Percentiles rank a stretch among this genome's conserved stretches.
phyloP scores from a whole-genome alignment of 2,113 vertebrate genomes.

The Nematolebias whitei region DNA sequence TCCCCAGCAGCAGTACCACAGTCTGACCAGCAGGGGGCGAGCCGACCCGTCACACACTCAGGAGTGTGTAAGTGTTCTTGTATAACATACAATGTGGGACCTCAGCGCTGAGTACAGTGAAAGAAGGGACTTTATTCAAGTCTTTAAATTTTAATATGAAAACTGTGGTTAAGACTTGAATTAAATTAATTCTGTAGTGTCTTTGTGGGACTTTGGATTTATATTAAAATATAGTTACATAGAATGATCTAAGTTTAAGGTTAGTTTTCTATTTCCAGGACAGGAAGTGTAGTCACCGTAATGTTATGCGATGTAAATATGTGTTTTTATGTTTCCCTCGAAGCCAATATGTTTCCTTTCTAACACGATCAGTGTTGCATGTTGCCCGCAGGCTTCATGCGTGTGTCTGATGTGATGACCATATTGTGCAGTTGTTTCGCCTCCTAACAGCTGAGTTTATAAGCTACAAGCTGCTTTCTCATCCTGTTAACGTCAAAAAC shows the following conservation, averaged over 20 bases:
- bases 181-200: too few species aligned
- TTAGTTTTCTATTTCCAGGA: neutral
- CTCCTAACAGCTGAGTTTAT: neutral
- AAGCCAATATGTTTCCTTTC: constrained; percentile 43
- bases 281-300: neutral
- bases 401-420: neutral
- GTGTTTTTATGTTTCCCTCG: neutral
- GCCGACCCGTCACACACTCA: neutral
- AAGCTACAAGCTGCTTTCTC: constrained; percentile 9
- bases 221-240: neutral
- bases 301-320: too few species aligned
- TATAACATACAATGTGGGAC: neutral
- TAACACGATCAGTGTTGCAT: constrained; percentile 41
- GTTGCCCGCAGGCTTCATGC: neutral
- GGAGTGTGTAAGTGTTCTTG: constrained; percentile 23
- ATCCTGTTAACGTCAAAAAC: neutral
- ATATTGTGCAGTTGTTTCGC: fast-evolving
- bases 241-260: too few species aligned
- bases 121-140: too few species aligned
- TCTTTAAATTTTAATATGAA: too few species aligned
- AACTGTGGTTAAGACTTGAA: too few species aligned
- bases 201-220: too few species aligned
- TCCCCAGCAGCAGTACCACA: constrained; percentile 15
- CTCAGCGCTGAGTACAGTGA: too few species aligned
- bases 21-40: constrained; percentile 41